These are phyloP conservation scores for Melikaiella ostensackeni DNA, from an alignment of 2,888 invertebrate species.

Conservation along the genomic window DNA sequence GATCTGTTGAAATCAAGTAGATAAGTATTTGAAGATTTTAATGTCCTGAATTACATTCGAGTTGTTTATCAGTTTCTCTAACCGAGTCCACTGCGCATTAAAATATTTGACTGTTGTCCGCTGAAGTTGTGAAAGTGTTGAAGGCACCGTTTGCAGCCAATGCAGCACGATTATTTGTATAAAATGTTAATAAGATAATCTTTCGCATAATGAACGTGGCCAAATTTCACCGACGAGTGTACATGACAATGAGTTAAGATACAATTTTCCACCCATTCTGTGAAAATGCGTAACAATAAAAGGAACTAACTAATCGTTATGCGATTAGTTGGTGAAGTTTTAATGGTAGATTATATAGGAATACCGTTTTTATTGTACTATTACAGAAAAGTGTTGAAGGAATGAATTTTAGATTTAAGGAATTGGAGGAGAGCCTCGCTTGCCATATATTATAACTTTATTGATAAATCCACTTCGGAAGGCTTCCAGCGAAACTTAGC, in stretches of 20 bases:
- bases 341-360: conserved; percentile 55
- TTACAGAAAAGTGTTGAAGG: conserved; percentile 60
- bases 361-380: conserved; percentile 59
- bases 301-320: neutral
- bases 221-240: neutral
- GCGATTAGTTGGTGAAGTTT: conserved; percentile 49
- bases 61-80: neutral
- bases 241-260: neutral
- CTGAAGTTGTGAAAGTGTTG: neutral
- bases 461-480: conserved; percentile 43
- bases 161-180: neutral
- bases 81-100: neutral
- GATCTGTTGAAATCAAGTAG: neutral
- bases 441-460: conserved; percentile 61
- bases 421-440: conserved; percentile 67
- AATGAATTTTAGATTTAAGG: conserved; percentile 63
- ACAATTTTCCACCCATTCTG: neutral
- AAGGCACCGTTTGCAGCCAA: neutral
- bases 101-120: neutral
- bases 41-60: conserved; percentile 22
- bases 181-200: conserved; percentile 6
- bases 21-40: neutral
- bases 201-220: conserved; percentile 13
- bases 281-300: conserved; percentile 20
- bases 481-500: conserved; percentile 55